Evolutionary conservation across 2,888 invertebrate genomes (phyloP), one percentile per base, ranked within the genome.

Genomic region (Drosophila ezoana): DNA sequence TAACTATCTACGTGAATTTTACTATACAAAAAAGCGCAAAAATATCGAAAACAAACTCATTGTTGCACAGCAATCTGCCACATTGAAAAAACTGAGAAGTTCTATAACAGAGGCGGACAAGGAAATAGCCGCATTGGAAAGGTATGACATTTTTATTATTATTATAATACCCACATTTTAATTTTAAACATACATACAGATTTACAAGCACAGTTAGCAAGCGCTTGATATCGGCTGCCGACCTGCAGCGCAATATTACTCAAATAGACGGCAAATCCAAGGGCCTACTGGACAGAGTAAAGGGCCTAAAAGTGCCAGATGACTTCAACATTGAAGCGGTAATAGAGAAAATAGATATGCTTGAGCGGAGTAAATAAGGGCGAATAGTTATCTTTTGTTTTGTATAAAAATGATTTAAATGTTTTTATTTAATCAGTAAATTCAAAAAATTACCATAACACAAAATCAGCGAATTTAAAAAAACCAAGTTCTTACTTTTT

Each of bases 321-420:
- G 82, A 91, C 49, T 67, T 91, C 3, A 89, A 89, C 54, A 79
- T 91, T 3, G 90, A 91, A 54, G 81, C 88, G 18, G 45, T 91
- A 14, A 89, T 91, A 3, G 82, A 83, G 13, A 91, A 91, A 61
- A 64, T 91, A 2, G 82, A 90, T 13, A 18, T 76, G 11, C 53
- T 91, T 38, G 76, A 76, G 45, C 67, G 38, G 11, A 59, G 1
- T 40, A 82, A 89, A 58, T 76, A 76, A 20, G 79, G 32, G 32
- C 28, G 1, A 8, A 28, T 28, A 65, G 18, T 14, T 45, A 16
- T 23, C 11, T 4, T 3, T 6, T 23, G 45, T 48, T 47, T 74
- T 80, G 70, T 80, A 73, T 80, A 79, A 70, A 86, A 83, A 76
- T 79, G 65, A 67, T 72, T 86, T 78, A 69, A 76, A 59, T 68